Evolutionary conservation across 2,113 vertebrate species (phyloP).

Genomic region (Callionymus lyra): DNA sequence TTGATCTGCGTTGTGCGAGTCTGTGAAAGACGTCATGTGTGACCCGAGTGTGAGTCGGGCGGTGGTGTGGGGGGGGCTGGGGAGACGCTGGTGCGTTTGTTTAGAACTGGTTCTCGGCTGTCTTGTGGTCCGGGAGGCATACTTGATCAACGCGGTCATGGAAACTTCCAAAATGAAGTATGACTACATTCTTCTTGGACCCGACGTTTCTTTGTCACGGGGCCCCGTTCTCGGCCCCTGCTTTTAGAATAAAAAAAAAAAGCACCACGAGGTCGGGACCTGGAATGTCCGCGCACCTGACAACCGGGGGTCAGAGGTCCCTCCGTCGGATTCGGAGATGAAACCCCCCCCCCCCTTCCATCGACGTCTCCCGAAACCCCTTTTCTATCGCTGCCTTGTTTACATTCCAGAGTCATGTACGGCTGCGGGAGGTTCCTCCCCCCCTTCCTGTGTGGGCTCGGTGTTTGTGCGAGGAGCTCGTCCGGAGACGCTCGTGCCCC

Average conservation of each 20-base stretch:
- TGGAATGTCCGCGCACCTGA: too few species aligned
- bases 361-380: too few species aligned
- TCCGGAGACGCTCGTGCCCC: constrained; percentile 16
- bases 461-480: constrained; percentile 8
- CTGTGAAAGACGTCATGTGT: constrained; percentile 57
- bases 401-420: constrained; percentile 65
- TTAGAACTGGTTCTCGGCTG: constrained; percentile 54
- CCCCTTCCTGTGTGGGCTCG: constrained; percentile 65
- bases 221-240: too few species aligned
- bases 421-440: constrained; percentile 51
- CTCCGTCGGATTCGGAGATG: too few species aligned
- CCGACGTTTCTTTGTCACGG: too few species aligned
- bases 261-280: too few species aligned
- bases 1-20: constrained; percentile 38
- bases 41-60: constrained; percentile 46
- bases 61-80: too few species aligned
- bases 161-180: constrained; percentile 62
- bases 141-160: constrained; percentile 64
- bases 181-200: constrained; percentile 38
- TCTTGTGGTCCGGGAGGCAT: constrained; percentile 66
- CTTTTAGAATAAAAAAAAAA: too few species aligned
- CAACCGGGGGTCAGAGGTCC: too few species aligned
- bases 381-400: constrained; percentile 54
- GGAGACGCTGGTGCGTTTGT: constrained; percentile 52
- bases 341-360: constrained; percentile 3